A percentile compares a stretch with the other conserved stretches of the same genome.
Conservation (phyloP, 2,113 vertebrate genomes). For the Syrmaticus mikado region DNA sequence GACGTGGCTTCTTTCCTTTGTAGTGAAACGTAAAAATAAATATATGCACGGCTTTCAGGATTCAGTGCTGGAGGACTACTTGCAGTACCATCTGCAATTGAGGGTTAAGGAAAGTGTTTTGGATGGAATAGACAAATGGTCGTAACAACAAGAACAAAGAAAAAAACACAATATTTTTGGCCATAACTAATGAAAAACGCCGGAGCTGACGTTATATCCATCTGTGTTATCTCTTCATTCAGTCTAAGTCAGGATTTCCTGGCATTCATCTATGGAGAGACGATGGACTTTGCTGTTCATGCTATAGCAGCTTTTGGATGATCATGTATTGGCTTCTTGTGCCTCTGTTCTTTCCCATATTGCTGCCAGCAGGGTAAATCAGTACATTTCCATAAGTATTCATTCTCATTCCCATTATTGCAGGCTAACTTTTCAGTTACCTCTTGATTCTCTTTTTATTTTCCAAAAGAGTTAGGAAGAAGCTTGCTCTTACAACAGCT, state of each 20-base stretch:
- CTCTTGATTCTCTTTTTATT: neutral
- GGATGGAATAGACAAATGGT: neutral
- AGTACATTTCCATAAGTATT: neutral
- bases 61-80: neutral
- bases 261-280: slow-evolving; percentile 53
- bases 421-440: neutral
- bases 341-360: neutral
- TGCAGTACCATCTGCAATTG: neutral
- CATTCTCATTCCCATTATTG: neutral
- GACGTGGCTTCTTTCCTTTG: rapidly evolving
- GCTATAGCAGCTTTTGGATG: neutral
- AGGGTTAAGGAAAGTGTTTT: slow-evolving; percentile 14
- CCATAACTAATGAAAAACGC: slow-evolving; percentile 39
- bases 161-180: slow-evolving; percentile 20
- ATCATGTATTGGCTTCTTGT: neutral
- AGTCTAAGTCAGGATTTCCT: slow-evolving; percentile 71
- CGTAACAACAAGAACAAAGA: slow-evolving; percentile 9
- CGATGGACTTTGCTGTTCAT: slow-evolving; percentile 18
- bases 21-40: neutral
- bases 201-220: slow-evolving; percentile 44
- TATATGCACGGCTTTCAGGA: neutral
- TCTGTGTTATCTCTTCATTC: slow-evolving; percentile 25
- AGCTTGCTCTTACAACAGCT: neutral
- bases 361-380: neutral
- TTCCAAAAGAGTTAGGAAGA: neutral